These are phyloP conservation scores for Mesocentrotus franciscanus DNA, from an alignment of 53 echinoderm and acorn worm species.

Conservation along the genomic window DNA sequence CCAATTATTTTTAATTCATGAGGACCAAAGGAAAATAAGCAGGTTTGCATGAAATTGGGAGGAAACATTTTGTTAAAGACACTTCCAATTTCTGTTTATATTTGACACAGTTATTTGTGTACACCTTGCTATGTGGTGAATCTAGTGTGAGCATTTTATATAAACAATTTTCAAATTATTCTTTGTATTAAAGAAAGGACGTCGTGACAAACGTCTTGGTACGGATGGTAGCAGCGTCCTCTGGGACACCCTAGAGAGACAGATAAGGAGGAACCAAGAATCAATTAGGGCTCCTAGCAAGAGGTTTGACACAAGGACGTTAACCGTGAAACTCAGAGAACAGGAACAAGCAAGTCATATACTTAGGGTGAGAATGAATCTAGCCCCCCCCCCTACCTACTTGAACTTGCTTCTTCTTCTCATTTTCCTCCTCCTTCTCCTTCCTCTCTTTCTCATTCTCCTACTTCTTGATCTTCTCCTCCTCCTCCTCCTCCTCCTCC, in stretches of 20 bases:
- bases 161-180: background rate
- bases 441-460: background rate
- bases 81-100: background rate
- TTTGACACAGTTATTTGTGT: background rate
- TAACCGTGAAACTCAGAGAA: slow-evolving; percentile 48
- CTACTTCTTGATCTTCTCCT: background rate
- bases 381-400: too few species aligned
- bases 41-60: background rate
- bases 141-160: background rate
- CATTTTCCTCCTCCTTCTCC: too few species aligned
- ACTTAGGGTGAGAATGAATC: slow-evolving; percentile 44
- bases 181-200: slow-evolving; percentile 60
- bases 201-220: slow-evolving; percentile 72
- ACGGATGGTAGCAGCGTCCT: slow-evolving; percentile 67
- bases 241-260: slow-evolving; percentile 76
- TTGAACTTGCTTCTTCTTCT: too few species aligned
- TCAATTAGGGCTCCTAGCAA: slow-evolving; percentile 34
- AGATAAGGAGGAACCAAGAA: slow-evolving; percentile 56
- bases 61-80: background rate
- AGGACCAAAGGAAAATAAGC: background rate
- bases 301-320: slow-evolving; percentile 57
- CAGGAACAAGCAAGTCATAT: slow-evolving; percentile 37
- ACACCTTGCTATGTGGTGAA: background rate
- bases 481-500: too few species aligned
- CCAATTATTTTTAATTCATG: background rate